These are phyloP conservation scores for Sepiola atlantica DNA, from an alignment of 2,888 invertebrate genomes.

Conservation along the genomic window DNA sequence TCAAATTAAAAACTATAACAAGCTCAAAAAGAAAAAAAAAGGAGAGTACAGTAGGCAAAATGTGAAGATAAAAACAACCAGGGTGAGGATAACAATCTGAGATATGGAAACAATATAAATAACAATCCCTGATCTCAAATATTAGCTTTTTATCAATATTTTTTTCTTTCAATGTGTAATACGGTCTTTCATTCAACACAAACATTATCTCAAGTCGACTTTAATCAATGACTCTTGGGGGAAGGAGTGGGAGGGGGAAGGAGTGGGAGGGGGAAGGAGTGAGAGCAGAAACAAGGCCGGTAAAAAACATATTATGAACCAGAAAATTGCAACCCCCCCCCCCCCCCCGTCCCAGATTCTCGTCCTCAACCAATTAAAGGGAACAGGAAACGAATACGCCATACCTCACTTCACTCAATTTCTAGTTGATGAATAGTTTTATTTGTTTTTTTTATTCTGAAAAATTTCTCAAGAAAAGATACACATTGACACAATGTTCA, in stretches of 20 bases:
- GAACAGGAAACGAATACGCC: too few relatives aligned
- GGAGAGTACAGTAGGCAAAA: too few relatives aligned
- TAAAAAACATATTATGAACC: background rate
- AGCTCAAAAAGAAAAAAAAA: too few relatives aligned
- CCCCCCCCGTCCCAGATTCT: background rate
- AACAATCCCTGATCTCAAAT: too few relatives aligned
- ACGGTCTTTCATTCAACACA: background rate
- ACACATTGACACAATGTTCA: background rate
- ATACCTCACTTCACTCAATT: background rate
- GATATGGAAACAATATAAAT: too few relatives aligned
- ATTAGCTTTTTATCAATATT: too few relatives aligned
- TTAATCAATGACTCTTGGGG: background rate
- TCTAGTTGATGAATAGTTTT: background rate
- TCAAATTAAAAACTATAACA: too few relatives aligned
- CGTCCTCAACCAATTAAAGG: background rate
- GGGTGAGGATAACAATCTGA: too few relatives aligned
- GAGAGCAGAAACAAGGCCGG: background rate
- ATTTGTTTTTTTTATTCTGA: background rate
- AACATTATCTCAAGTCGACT: background rate
- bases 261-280: background rate
- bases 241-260: background rate
- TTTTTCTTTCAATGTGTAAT: background rate
- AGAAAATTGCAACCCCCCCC: background rate
- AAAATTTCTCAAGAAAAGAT: background rate
- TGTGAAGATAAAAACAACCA: too few relatives aligned